Evolutionary conservation across 2,113 vertebrate genomes (phyloP), one percentile per base, ranked within the genome.

Genomic region (Dicentrarchus labrax): DNA sequence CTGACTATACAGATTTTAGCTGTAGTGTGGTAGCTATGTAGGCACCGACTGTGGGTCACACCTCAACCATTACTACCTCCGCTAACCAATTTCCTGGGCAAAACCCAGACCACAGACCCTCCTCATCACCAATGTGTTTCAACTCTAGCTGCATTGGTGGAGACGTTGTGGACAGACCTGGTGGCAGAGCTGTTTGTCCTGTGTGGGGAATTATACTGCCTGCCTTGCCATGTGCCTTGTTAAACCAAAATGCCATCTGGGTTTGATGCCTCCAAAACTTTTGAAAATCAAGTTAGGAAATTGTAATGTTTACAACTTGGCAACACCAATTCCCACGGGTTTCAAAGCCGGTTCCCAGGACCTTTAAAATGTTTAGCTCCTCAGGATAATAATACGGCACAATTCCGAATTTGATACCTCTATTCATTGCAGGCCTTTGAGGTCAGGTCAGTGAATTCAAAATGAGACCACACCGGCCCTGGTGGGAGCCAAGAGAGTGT

Each of bases 371-470:
- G 6, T 71, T 70, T 2, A 72, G 69, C 76, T 82, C 51, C 53
- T 70, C 13, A 36, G 50, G 54, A 72, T 83, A 83, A 87, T 71
- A 79, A 84, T 51, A 78, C 4, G 0, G 76, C 60, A 21, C 39
- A 39, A 65, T 62, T 72, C 6, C 2, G 41, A 91, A 84, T 75
- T 12, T 64, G 83, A 88, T 78, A 72, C 75, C 65, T 84, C 80
- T 59, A 75, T 65, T 78, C 57, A 45, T 61, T 56, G 48, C 38
- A 38, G 22, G 74, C 51, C 72, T 60, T 78, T 81, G 75, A 87
- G 84, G 82, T 84, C 59, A 48, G 76, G 82, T 82, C 64, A 36
- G 56, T 78, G 76, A 82, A 74, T 82, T 71, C 62, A 76, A 54
- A 79, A 24, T 2, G 13, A 87, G 80, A 87, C 83, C 71, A 69